These are phyloP conservation scores for Rhynchopsitta pachyrhyncha DNA, from an alignment of 2,113 vertebrate genomes.

Conservation along the genomic window DNA sequence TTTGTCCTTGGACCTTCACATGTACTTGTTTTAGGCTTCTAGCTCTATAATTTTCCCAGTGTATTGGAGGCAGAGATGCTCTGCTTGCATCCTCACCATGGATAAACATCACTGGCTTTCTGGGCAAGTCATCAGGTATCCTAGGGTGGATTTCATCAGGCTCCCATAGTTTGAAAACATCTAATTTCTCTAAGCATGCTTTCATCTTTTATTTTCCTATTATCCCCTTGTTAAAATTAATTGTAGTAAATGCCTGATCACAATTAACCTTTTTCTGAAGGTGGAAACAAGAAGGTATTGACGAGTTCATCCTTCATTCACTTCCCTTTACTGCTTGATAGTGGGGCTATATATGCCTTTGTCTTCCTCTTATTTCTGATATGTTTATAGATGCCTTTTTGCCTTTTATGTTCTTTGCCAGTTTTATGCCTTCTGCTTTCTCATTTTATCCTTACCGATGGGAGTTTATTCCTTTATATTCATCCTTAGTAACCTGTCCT, in stretches of 20 bases:
- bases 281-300: not conserved
- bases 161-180: not conserved
- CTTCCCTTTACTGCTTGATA: not conserved
- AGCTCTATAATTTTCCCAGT: fast-evolving
- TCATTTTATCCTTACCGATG: fast-evolving
- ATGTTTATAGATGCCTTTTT: not conserved
- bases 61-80: fast-evolving
- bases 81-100: fast-evolving
- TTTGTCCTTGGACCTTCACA: not conserved
- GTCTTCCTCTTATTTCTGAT: not conserved
- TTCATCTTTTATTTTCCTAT: not conserved
- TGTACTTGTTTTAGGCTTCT: not conserved
- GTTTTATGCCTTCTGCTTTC: not conserved
- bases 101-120: fast-evolving
- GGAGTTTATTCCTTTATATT: not conserved
- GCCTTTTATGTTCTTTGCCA: not conserved
- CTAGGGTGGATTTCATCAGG: not conserved
- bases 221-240: not conserved
- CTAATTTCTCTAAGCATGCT: not conserved
- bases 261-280: not conserved
- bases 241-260: not conserved
- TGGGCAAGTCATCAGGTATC: fast-evolving
- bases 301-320: not conserved
- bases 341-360: not conserved
- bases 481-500: not conserved